phyloP scores from a whole-genome alignment of 2,888 invertebrate genomes.

The Idaea biselata region DNA sequence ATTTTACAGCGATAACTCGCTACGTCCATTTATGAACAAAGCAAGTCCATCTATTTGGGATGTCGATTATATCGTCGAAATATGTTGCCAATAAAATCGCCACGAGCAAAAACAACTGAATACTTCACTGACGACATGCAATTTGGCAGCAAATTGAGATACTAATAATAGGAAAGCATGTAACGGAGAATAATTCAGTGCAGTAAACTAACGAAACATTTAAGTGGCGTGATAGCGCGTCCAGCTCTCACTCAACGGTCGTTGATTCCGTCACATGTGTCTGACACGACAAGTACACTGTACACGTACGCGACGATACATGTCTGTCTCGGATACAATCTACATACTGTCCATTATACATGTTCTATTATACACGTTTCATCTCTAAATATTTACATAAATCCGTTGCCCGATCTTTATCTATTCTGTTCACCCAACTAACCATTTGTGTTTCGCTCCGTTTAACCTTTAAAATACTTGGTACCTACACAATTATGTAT shows the following conservation, averaged over 20 bases:
- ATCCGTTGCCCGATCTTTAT: constrained; percentile 22
- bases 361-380: neutral
- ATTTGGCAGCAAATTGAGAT: constrained; percentile 54
- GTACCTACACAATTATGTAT: constrained; percentile 10
- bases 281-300: constrained; percentile 33
- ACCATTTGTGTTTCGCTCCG: constrained; percentile 34
- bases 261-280: constrained; percentile 43
- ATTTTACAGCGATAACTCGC: constrained; percentile 29
- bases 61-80: constrained; percentile 18
- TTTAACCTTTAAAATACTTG: constrained; percentile 27
- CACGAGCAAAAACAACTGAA: constrained; percentile 23
- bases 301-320: constrained; percentile 8
- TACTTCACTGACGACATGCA: constrained; percentile 41
- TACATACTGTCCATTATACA: constrained; percentile 1
- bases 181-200: constrained; percentile 44
- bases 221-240: constrained; percentile 43
- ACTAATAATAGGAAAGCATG: constrained; percentile 56
- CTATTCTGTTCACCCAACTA: constrained; percentile 25
- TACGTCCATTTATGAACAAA: constrained; percentile 28
- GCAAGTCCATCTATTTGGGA: constrained; percentile 21
- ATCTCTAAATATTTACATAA: constrained; percentile 15
- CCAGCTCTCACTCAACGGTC: constrained; percentile 45
- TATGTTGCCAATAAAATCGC: constrained; percentile 25
- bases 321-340: neutral
- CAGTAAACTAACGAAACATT: constrained; percentile 40